Evolutionary conservation across 1,140 invertebrate genomes (phyloP).

Genomic region (Anoplophora glabripennis): DNA sequence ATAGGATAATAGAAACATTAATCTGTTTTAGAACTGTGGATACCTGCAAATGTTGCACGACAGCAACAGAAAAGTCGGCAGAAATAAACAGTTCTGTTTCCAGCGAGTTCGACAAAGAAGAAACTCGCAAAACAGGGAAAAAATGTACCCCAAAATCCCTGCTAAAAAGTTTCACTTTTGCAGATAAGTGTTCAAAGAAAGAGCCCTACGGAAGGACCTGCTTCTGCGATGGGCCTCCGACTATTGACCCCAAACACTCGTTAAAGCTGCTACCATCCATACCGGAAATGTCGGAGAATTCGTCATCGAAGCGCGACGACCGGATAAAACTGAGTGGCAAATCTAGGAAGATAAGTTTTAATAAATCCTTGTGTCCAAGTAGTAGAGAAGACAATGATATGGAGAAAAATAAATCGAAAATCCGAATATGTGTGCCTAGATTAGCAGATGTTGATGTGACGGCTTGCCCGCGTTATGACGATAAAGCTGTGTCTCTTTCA

Average conservation of each 20-base stretch:
- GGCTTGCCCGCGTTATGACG: constrained; percentile 5
- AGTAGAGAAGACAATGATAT: constrained; percentile 6
- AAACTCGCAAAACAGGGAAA: constrained; percentile 12
- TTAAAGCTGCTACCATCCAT: constrained; percentile 33
- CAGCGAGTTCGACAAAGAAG: constrained; percentile 27
- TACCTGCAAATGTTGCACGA: constrained; percentile 24
- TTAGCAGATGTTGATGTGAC: constrained; percentile 2
- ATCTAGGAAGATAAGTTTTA: constrained; percentile 6
- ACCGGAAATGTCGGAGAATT: constrained; percentile 31
- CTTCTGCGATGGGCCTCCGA: constrained; percentile 11
- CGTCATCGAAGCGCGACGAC: constrained; percentile 1
- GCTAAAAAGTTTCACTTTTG: neutral
- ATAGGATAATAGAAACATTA: no score
- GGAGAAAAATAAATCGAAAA: neutral
- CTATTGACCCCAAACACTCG: constrained; percentile 23
- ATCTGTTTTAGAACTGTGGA: neutral
- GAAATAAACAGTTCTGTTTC: constrained; percentile 18
- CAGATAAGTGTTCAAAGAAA: neutral
- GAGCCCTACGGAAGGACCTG: neutral
- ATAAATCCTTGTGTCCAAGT: constrained; percentile 11
- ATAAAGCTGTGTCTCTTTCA: constrained; percentile 16
- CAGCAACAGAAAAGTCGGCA: neutral
- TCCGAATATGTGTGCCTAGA: neutral
- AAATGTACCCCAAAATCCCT: neutral
- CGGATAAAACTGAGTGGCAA: neutral